phyloP scores from a whole-genome alignment of 2,888 invertebrate genomes.

The Dexiosoma caninum region DNA sequence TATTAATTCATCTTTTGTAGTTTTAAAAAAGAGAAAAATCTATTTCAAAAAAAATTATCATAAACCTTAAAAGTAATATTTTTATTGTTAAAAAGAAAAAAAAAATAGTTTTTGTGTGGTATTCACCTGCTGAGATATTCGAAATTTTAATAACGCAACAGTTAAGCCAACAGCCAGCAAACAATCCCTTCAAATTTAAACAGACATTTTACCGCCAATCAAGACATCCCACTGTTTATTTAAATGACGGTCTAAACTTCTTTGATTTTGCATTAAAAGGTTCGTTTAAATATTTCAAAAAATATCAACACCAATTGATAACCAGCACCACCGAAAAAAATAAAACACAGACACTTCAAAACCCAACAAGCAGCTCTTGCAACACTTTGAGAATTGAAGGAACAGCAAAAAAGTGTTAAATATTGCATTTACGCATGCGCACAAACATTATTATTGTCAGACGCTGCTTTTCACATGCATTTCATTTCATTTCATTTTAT shows the following conservation, averaged over 20 bases:
- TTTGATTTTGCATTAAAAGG: slow-evolving; percentile 49
- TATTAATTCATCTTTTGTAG: slow-evolving; percentile 28
- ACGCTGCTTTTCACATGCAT: neutral
- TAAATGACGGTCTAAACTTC: slow-evolving; percentile 1
- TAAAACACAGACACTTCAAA: neutral
- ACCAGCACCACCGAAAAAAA: slow-evolving; percentile 1
- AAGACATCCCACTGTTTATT: neutral
- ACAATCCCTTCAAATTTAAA: slow-evolving; percentile 16
- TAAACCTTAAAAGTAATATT: neutral
- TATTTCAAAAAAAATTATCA: slow-evolving; percentile 10
- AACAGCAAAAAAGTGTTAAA: slow-evolving; percentile 17
- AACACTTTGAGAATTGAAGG: neutral
- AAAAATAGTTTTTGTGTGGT: slow-evolving; percentile 14
- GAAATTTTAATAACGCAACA: slow-evolving; percentile 24
- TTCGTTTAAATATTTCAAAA: slow-evolving; percentile 50
- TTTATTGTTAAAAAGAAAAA: neutral
- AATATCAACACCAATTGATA: slow-evolving; percentile 48
- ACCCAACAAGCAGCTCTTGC: slow-evolving; percentile 25
- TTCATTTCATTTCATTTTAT: too few relatives aligned
- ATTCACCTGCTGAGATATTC: slow-evolving; percentile 64
- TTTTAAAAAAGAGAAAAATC: neutral
- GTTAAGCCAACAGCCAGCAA: neutral
- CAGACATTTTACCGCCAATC: slow-evolving; percentile 46
- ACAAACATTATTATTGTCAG: slow-evolving; percentile 23
- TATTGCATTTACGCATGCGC: slow-evolving; percentile 47